Evolutionary conservation across 2,113 vertebrate species (phyloP).

Genomic region (Myanophis thanlyinensis): DNA sequence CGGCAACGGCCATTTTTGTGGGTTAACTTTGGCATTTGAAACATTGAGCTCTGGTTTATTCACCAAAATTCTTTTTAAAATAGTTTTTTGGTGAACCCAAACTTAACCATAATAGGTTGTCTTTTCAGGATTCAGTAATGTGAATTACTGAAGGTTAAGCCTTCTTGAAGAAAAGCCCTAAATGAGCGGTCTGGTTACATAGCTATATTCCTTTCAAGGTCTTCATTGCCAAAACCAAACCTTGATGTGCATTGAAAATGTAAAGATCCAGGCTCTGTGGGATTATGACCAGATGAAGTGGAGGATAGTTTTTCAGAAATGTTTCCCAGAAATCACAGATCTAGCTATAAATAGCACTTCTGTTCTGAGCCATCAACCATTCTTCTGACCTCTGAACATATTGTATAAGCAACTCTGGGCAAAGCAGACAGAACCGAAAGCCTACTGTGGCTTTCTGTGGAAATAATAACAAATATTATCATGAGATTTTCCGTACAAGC

Average conservation of each 20-base stretch:
- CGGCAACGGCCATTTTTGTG: not conserved
- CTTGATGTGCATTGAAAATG: conserved; percentile 2
- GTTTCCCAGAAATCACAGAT: conserved; percentile 54
- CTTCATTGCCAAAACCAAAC: not conserved
- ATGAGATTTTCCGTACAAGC: conserved; percentile 1
- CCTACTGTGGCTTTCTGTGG: conserved; percentile 31
- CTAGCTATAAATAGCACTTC: conserved; percentile 44
- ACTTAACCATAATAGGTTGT: not conserved
- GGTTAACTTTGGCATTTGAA: not conserved
- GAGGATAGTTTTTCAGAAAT: conserved; percentile 30
- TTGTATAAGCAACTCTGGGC: not conserved
- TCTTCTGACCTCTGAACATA: conserved; percentile 30
- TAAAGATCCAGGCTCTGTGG: conserved; percentile 3
- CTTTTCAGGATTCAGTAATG: not conserved
- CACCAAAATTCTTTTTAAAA: not conserved
- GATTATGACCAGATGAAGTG: conserved; percentile 36
- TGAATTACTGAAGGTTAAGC: conserved; percentile 3
- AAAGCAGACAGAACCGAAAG: conserved; percentile 49
- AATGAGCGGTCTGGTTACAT: not conserved
- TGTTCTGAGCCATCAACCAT: conserved; percentile 35
- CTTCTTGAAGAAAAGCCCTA: not conserved
- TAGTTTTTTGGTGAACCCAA: not conserved
- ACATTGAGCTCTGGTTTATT: not conserved
- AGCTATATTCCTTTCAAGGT: not conserved
- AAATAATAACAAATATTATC: not conserved